Evolutionary conservation across 1,140 invertebrate species (phyloP).

Genomic region (Sitobion miscanthi): DNA sequence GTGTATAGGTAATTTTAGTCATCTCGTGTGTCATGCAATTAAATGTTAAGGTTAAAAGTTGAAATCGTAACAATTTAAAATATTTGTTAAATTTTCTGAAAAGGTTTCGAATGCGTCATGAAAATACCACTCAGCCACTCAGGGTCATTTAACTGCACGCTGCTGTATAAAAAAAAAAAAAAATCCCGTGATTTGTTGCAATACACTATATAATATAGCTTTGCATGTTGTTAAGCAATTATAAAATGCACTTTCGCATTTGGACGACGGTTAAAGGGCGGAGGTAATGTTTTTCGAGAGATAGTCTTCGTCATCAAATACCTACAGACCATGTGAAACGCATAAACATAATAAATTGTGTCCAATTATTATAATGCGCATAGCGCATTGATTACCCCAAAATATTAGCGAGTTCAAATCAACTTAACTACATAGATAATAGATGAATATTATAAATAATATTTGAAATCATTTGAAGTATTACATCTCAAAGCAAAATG

Average conservation of each 20-base stretch:
- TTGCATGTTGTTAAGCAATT: not conserved
- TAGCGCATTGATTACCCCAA: not conserved
- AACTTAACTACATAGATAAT: not conserved
- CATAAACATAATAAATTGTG: not conserved
- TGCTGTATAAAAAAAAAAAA: not conserved
- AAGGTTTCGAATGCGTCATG: constrained; percentile 32
- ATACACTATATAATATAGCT: not conserved
- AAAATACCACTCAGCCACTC: constrained; percentile 4
- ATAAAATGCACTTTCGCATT: constrained; percentile 4
- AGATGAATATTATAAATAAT: not conserved
- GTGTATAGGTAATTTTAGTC: not conserved
- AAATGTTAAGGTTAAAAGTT: constrained; percentile 18
- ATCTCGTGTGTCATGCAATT: not conserved
- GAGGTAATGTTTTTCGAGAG: not conserved
- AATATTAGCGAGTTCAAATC: not conserved
- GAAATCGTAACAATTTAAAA: constrained; percentile 11
- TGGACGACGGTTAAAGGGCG: not conserved
- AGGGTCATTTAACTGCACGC: constrained; percentile 4
- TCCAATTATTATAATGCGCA: not conserved
- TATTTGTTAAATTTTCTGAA: not conserved
- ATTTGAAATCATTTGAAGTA: not conserved
- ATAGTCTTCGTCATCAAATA: not conserved
- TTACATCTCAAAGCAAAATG: not conserved
- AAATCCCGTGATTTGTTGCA: not conserved
- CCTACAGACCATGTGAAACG: not conserved